Base-by-base conservation (phyloP, 2,888 invertebrate species). In the Limnephilus rhombicus region DNA sequence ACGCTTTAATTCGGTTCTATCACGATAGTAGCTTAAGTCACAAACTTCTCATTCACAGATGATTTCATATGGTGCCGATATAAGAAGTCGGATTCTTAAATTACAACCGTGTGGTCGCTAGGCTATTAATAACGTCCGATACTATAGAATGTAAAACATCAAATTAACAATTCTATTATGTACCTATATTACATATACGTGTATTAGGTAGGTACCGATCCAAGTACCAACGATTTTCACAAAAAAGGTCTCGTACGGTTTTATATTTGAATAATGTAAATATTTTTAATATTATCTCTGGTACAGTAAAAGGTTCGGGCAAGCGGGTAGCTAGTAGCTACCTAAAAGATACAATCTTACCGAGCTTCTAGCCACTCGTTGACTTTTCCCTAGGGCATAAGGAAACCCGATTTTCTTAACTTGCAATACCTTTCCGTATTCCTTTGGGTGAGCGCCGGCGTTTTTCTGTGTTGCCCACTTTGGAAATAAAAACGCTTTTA, bases 401-500 rank as follows among this genome's bases (percentile, higher is more conserved):
- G 45, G 90, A 91, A 91, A 92, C 91, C 92, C 92, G 92, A 92
- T 92, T 92, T 92, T 86, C 88, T 91, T 92, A 92, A 92, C 91
- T 92, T 83, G 92, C 85, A 89, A 92, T 90, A 91, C 92, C 85
- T 91, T 91, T 83, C 89, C 89, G 49, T 89, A 91, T 82, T 90
- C 92, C 89, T 89, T 68, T n/a, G 92, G 86, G 90, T 49, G 34
- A 68, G 81, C 31, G 49, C 82, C 85, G n/a, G 85, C 87, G 80
- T 49, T 81, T 87, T 68, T 29, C 49, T 68, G 89, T 91, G 91
- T 85, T 92, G 91, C 90, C 90, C 83, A 90, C 93, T 90, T 92
- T 91, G 89, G 85, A 91, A 93, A 92, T 92, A 93, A 93, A 93
- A 93, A 92, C 91, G 93, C 93, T 93, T 91, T 93, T 93, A 93